Percentiles rank a stretch among this genome's conserved stretches.
Evolutionary conservation across 2,113 vertebrate genomes (phyloP).

Genomic region (Scomber scombrus): DNA sequence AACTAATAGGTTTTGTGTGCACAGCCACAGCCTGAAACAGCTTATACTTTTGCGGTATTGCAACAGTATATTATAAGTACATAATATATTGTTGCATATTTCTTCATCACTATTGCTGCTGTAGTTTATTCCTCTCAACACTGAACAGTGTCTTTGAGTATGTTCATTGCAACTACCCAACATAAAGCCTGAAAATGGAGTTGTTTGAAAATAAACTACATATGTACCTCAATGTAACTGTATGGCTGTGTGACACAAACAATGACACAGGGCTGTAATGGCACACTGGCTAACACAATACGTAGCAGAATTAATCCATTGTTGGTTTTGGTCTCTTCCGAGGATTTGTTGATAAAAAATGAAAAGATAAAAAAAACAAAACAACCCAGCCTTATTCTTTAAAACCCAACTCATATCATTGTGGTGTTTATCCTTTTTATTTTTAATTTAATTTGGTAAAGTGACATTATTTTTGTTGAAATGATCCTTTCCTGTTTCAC

Average conservation of each 20-base stretch:
- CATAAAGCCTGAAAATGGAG: neutral
- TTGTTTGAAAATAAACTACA: neutral
- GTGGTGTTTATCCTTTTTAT: neutral
- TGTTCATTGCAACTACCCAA: neutral
- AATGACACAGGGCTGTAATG: too few species aligned
- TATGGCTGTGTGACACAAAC: too few species aligned
- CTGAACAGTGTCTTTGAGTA: neutral
- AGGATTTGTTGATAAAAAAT: neutral
- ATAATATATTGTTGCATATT: neutral
- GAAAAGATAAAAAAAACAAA: neutral
- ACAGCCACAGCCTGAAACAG: too few species aligned
- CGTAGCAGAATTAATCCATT: neutral
- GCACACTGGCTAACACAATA: too few species aligned
- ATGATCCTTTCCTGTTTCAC: slow-evolving; percentile 12
- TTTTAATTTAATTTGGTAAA: neutral
- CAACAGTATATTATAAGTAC: too few species aligned
- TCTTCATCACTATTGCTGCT: neutral
- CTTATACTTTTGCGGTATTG: too few species aligned
- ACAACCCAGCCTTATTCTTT: neutral
- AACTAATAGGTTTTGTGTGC: neutral
- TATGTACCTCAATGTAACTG: too few species aligned
- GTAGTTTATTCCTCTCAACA: slow-evolving; percentile 17
- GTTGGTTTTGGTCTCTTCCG: neutral
- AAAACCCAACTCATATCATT: neutral
- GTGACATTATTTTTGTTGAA: neutral